Conservation (phyloP, 2,888 invertebrate species). For the Lepetodrilus schrolli region DNA sequence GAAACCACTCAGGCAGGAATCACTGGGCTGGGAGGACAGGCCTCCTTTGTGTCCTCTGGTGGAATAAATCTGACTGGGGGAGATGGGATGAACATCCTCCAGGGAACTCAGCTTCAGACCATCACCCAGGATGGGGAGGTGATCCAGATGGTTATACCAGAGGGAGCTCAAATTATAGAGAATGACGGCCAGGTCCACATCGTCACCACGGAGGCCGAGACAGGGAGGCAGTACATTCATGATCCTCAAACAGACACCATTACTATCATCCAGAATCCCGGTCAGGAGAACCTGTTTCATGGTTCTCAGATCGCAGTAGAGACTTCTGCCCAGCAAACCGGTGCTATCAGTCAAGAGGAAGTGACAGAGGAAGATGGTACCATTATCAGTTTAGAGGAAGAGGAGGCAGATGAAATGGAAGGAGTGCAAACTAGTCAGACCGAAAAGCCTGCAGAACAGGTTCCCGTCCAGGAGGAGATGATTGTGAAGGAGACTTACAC, state of each 20-base stretch:
- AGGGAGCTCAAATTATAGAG: constrained; percentile 17
- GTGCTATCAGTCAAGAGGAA: not conserved
- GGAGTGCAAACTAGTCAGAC: constrained; percentile 25
- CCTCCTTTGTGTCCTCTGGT: not conserved
- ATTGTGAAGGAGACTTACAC: constrained; percentile 28
- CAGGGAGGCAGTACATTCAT: not conserved
- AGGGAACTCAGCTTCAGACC: not conserved
- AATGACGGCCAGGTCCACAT: constrained; percentile 12
- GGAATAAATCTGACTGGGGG: constrained; percentile 3
- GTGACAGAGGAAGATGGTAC: constrained; percentile 34
- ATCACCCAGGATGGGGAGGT: not conserved
- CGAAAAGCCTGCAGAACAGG: constrained; percentile 28
- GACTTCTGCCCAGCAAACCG: not conserved
- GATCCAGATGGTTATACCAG: constrained; percentile 11
- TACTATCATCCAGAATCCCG: not conserved
- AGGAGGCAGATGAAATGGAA: constrained; percentile 36
- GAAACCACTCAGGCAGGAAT: constrained; percentile 26
- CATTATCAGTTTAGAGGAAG: constrained; percentile 42
- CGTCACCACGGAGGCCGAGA: not conserved
- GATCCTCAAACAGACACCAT: not conserved
- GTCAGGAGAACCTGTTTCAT: constrained; percentile 7
- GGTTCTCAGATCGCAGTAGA: not conserved
- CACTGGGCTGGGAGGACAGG: not conserved
- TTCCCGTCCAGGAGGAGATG: constrained; percentile 31
- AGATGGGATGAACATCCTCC: not conserved